Evolutionary conservation across 2,888 invertebrate genomes (phyloP), one percentile per base, ranked within the genome.

Genomic region (Biston betularia): DNA sequence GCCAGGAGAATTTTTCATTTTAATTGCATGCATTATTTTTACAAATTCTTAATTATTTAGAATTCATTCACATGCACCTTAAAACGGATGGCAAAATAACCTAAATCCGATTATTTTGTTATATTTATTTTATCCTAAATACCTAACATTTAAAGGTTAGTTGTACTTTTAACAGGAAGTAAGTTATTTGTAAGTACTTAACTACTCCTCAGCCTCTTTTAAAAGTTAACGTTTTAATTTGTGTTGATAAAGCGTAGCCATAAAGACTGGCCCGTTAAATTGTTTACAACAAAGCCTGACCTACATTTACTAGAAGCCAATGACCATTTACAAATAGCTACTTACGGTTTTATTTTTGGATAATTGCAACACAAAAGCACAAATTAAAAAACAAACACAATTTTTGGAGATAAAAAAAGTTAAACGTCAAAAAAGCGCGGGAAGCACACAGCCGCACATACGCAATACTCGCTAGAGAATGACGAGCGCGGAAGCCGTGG

Each of bases 401-500:
- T 76, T 67, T 70, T 57, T 11, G 2, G 10, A 6, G 67, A 65
- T 76, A 75, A 53, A 24, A 24, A 53, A 62, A 71, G 55, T 71
- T 65, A 67, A 75, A 79, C 75, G 79, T 85, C 78, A 83, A 82
- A 85, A 79, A 83, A 81, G 79, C 86, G 84, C 86, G 85, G 83
- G 82, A 85, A 84, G 62, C 73, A 68, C 75, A 76, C 89, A 86
- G 78, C 88, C 84, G 88, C 85, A 82, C 85, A 72, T 79, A 84
- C 79, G 84, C 86, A 77, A 75, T 75, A 84, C 85, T 84, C 85
- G 83, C 77, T 84, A 79, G 80, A 83, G 88, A 93, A 85, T 93
- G 92, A 92, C 90, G 90, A 87, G 85, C 88, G 85, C 91, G 91
- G 92, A 92, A 92, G 86, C 87, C 78, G 81, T 71, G 81, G 72